Base-by-base conservation (phyloP, 2,888 invertebrate genomes). In the Chaitophorus viminalis region DNA sequence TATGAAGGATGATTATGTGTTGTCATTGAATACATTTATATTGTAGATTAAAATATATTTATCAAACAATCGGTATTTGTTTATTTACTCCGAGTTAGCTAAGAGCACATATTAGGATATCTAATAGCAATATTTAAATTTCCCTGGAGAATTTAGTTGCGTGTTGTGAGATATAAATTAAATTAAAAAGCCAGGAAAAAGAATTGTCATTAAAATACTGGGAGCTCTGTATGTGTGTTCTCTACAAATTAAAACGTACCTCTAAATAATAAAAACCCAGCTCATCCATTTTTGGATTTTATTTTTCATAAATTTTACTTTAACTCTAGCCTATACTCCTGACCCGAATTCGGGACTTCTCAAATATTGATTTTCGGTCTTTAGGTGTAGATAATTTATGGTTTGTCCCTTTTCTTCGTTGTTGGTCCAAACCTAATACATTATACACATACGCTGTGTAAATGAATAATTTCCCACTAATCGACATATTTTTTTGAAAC, bases 321-420 rank as follows among this genome's bases (percentile, higher is more conserved):
- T 39, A 75, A 60, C 29, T 9, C 11, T 36, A 33, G 31, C 29
- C 18, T 31, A 46, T 76, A 52, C n/a, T 46, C 25, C 21, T 85
- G 79, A 81, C 79, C 74, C 75, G 65, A 75, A 65, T 79, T 81
- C 46, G 11, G 74, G 21, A 75, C 74, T 87, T 87, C 54, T 79
- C 74, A 81, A 75, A 65, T 87, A 87, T 87, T 87, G 87, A 87
- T 87, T 87, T 87, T 87, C 74, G 79, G 87, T 81, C 78, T 74
- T 87, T 87, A 60, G 39, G n/a, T 31, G 36, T 86, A 36, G n/a
- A 74, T 87, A 81, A 87, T 87, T 87, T 87, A 87, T 81, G 79
- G 87, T 75, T 36, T n/a, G 60, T 74, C 60, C 81, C 33, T 74
- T 87, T 79, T 60, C 78, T 72, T 70, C 78, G 29, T 39, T 29